Conservation (phyloP, 2,888 invertebrate species). For the Acronicta aceris region DNA sequence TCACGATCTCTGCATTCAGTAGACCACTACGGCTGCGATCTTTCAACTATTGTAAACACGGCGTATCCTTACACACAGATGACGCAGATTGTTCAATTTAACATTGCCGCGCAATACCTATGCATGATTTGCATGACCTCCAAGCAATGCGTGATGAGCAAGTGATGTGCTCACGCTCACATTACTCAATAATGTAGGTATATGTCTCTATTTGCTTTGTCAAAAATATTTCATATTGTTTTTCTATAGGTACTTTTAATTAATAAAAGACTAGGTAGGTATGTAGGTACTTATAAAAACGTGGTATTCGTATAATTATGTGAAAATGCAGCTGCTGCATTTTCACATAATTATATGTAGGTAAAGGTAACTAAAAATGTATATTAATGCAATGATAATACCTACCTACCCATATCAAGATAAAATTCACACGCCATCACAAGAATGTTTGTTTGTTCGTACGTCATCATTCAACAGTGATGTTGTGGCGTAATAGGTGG, state of each 20-base stretch:
- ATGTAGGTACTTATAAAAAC: too few relatives aligned
- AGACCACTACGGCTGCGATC: slow-evolving; percentile 62
- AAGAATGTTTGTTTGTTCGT: slow-evolving; percentile 36
- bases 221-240: too few relatives aligned
- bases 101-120: slow-evolving; percentile 37
- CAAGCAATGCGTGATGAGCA: slow-evolving; percentile 3
- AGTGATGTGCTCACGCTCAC: slow-evolving; percentile 6
- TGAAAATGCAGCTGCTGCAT: too few relatives aligned
- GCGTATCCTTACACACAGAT: slow-evolving; percentile 47
- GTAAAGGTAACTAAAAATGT: too few relatives aligned
- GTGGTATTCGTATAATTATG: too few relatives aligned
- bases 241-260: too few relatives aligned
- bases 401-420: slow-evolving; percentile 15
- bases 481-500: slow-evolving; percentile 55
- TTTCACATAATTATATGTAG: too few relatives aligned
- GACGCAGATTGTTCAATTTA: slow-evolving; percentile 28
- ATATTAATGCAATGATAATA: too few relatives aligned
- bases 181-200: background rate
- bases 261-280: too few relatives aligned
- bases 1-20: slow-evolving; percentile 74
- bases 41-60: slow-evolving; percentile 57
- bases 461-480: slow-evolving; percentile 57
- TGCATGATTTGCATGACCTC: slow-evolving; percentile 43
- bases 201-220: too few relatives aligned
- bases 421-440: slow-evolving; percentile 32